These are phyloP conservation scores for Lasioglossum zephyrum DNA, from an alignment of 2,888 invertebrate genomes.

Conservation along the genomic window DNA sequence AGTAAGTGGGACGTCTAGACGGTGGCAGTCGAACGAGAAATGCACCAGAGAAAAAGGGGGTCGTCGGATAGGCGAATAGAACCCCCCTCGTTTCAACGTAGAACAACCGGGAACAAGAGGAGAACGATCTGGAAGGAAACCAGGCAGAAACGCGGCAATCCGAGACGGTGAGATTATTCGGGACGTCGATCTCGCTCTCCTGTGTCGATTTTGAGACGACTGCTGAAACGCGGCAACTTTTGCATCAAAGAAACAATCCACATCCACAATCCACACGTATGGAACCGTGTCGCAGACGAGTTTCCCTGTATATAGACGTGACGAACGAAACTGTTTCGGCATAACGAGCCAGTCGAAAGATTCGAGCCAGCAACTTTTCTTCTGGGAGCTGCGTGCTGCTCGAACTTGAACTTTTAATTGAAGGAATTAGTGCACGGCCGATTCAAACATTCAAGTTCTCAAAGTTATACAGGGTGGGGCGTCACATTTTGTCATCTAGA, in stretches of 20 bases:
- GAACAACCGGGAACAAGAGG: conserved; percentile 6
- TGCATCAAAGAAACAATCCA: not conserved
- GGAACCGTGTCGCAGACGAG: conserved; percentile 6
- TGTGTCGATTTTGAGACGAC: conserved; percentile 2
- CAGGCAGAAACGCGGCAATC: conserved; percentile 21
- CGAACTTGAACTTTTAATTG: conserved; percentile 2
- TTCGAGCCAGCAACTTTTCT: conserved; percentile 8
- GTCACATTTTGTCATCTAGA: too few species aligned
- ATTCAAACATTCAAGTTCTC: not conserved
- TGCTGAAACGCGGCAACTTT: not conserved
- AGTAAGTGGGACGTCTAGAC: conserved; percentile 61
- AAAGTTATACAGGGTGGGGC: too few species aligned
- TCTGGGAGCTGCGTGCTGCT: not conserved
- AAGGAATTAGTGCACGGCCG: not conserved
- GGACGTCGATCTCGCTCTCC: not conserved
- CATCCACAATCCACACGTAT: not conserved
- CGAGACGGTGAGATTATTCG: conserved; percentile 1
- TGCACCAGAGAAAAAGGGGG: conserved; percentile 4
- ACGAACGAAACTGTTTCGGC: conserved; percentile 10
- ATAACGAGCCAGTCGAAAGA: not conserved
- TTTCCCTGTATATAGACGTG: conserved; percentile 1
- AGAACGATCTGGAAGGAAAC: conserved; percentile 29
- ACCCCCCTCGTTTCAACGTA: conserved; percentile 11
- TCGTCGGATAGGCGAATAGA: conserved; percentile 8
- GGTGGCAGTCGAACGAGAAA: conserved; percentile 44